Conservation (phyloP, 2,113 vertebrate genomes). For the Thermophis baileyi region DNA sequence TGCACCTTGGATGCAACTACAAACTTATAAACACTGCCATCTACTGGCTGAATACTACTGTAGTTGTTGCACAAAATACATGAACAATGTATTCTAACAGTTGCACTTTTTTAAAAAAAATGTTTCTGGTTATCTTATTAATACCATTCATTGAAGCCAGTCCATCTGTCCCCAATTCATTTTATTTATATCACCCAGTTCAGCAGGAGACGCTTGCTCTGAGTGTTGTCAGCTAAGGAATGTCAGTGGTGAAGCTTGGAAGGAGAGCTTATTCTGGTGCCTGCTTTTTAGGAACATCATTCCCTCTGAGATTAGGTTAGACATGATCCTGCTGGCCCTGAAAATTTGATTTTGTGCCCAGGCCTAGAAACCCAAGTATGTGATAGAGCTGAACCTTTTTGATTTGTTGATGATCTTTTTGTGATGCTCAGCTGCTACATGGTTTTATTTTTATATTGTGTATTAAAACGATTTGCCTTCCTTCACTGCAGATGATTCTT, state of each 20-base stretch:
- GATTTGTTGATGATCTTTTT: neutral
- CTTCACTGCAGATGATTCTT: neutral
- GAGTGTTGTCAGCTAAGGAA: neutral
- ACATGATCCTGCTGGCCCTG: neutral
- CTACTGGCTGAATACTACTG: neutral
- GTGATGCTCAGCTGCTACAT: neutral
- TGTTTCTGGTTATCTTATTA: neutral
- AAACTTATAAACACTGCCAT: neutral
- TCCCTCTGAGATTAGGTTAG: neutral
- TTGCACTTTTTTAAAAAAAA: neutral
- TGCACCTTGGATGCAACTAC: neutral
- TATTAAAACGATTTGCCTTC: neutral
- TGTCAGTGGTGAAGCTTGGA: neutral
- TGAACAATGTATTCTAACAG: neutral
- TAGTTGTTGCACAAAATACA: neutral
- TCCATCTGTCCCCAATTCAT: neutral
- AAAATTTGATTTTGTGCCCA: neutral
- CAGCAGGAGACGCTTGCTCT: neutral
- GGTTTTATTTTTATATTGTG: neutral
- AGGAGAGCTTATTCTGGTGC: neutral
- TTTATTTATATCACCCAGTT: neutral
- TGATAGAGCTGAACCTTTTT: neutral
- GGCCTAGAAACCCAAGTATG: neutral
- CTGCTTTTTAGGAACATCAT: neutral
- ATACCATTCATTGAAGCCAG: neutral